phyloP scores from a whole-genome alignment of 2,113 vertebrate species.

The Elachura formosa region DNA sequence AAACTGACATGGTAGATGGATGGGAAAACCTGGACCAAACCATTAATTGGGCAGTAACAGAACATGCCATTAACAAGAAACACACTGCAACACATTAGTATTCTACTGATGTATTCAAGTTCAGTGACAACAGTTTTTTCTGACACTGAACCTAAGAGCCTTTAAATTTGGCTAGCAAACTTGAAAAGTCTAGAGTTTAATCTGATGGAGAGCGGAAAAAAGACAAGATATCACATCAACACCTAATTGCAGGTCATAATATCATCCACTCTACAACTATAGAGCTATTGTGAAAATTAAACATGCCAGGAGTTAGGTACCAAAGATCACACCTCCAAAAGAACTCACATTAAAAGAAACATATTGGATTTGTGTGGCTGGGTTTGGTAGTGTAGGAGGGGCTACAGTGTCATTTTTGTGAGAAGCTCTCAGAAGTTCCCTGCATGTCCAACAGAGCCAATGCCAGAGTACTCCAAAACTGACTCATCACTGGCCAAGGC shows the following conservation, averaged over 20 bases:
- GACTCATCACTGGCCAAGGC: not conserved
- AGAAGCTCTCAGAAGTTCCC: not conserved
- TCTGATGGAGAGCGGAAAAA: not conserved
- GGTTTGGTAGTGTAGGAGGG: not conserved
- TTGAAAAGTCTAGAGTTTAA: not conserved
- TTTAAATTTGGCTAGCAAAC: not conserved
- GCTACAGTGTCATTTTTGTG: not conserved
- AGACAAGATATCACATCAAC: not conserved
- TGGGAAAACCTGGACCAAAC: no score
- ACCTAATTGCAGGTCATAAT: not conserved
- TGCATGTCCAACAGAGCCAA: not conserved
- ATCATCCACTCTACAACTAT: not conserved
- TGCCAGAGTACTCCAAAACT: not conserved
- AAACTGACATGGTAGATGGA: no score
- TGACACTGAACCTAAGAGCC: not conserved
- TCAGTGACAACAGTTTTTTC: not conserved
- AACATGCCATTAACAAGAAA: no score
- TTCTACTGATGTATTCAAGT: not conserved
- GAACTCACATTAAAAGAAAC: not conserved
- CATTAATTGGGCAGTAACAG: no score
- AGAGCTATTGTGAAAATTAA: not conserved
- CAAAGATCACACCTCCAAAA: not conserved
- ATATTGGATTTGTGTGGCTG: not conserved
- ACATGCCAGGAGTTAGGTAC: not conserved
- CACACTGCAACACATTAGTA: no score